Percentiles rank a stretch among this genome's conserved stretches.
Conservation (phyloP, 2,113 vertebrate species). For the Engystomops pustulosus region DNA sequence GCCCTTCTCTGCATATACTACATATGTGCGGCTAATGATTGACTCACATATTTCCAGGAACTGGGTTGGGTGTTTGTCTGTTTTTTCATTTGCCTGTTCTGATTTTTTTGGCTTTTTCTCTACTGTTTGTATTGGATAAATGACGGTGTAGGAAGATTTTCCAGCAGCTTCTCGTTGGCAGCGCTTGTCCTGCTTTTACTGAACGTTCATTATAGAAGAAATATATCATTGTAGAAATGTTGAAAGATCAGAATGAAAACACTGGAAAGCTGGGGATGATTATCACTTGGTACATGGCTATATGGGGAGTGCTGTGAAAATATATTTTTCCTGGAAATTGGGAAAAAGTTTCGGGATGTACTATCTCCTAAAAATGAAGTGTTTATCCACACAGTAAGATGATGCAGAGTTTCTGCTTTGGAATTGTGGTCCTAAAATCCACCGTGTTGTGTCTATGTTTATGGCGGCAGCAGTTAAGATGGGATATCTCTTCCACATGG, state of each 20-base stretch:
- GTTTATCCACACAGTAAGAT: too few species aligned
- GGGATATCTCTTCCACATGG: too few species aligned
- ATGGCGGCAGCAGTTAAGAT: too few species aligned
- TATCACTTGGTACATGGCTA: too few species aligned
- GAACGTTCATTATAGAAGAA: background rate
- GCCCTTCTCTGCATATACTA: background rate
- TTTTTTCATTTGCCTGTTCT: background rate
- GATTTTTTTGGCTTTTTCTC: background rate
- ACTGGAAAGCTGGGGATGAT: too few species aligned
- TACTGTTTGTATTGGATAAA: background rate
- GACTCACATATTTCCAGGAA: conserved; percentile 4
- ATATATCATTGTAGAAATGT: background rate
- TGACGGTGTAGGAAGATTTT: background rate
- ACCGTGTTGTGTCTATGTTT: too few species aligned
- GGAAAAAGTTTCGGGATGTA: too few species aligned
- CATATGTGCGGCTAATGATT: background rate
- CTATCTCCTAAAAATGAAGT: too few species aligned
- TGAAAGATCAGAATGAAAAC: background rate
- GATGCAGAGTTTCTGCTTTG: too few species aligned
- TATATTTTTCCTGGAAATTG: too few species aligned
- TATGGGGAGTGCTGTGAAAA: too few species aligned
- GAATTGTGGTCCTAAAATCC: too few species aligned
- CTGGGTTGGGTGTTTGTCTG: background rate
- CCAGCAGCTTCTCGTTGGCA: background rate
- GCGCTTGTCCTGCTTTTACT: background rate